These are phyloP conservation scores for Oryzias curvinotus DNA, from an alignment of 2,113 vertebrate species.

Conservation along the genomic window DNA sequence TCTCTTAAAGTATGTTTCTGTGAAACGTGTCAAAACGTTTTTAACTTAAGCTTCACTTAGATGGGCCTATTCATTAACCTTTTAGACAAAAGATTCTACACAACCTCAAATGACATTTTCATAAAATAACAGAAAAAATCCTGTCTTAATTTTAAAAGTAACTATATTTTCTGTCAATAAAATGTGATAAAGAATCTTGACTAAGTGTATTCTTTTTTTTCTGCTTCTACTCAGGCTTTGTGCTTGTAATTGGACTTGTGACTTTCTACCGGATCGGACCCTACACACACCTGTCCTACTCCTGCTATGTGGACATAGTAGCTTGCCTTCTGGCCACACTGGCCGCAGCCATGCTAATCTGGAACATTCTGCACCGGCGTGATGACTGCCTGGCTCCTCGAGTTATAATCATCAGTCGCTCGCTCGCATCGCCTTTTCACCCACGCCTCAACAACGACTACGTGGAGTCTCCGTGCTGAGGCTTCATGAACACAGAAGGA, in stretches of 20 bases:
- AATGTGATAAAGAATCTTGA: background rate
- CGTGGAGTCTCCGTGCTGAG: slow-evolving; percentile 92
- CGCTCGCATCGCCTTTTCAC: slow-evolving; percentile 84
- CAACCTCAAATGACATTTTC: too few species aligned
- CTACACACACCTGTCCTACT: slow-evolving; percentile 91
- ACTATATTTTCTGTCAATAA: too few species aligned
- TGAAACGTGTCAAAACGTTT: too few species aligned
- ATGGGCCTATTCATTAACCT: too few species aligned
- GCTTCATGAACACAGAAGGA: background rate
- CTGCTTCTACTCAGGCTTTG: slow-evolving; percentile 82
- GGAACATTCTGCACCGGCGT: slow-evolving; percentile 95
- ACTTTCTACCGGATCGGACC: slow-evolving; percentile 96
- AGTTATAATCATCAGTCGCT: slow-evolving; percentile 92
- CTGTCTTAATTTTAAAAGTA: too few species aligned
- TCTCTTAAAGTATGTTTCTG: too few species aligned
- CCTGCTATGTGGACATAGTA: slow-evolving; percentile 94
- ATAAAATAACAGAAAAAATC: too few species aligned
- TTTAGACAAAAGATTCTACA: too few species aligned
- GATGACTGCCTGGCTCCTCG: slow-evolving; percentile 91
- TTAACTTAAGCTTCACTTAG: too few species aligned
- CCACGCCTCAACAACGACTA: slow-evolving; percentile 92
- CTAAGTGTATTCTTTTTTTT: slow-evolving; percentile 14
- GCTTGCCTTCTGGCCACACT: slow-evolving; percentile 92
- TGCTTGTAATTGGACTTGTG: slow-evolving; percentile 94
- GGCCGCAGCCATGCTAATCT: slow-evolving; percentile 94